Base-by-base conservation (phyloP, 2,888 invertebrate species). In the Meandrusa payeni region DNA sequence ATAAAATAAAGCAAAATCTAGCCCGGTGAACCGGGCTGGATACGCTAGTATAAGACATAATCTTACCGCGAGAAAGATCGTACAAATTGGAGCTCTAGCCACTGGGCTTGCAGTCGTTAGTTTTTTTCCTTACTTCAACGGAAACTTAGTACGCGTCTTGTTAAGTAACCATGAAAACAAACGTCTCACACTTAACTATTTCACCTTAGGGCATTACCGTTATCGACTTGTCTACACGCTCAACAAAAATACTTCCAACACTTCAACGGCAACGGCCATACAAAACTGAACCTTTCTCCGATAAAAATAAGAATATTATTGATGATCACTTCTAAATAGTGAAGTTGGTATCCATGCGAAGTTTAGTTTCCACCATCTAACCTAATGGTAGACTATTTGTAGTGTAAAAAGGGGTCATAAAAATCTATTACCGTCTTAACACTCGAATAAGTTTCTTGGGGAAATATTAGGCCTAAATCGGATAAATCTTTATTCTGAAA, bases 361-460 rank as follows among this genome's bases (percentile, higher is more conserved):
- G 9, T 38, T 38, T 22, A 13, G 15, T 39, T 39, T 15, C 22
- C 12, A 29, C 28, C 28, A 29, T 39, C 29, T 20, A 22, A 22
- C 20, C 22, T 39, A 39, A 29, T 39, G 23, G 39, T 3, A n/a
- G 28, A 23, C 22, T 29, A 29, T 39, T 39, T 39, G 39, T 39
- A 29, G 39, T 39, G 28, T 29, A 39, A 39, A 39, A 29, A 29
- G 13, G n/a, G 29, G 23, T 5, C 6, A 37, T 37, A 37, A 37
- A 37, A 37, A 10, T 37, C 29, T 29, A 29, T 39, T 22, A 23
- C 29, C 20, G 1, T 22, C 29, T 39, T 29, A 39, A 29, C 39
- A 29, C 9, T 29, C 22, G 22, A 7, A 15, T 37, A 39, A 29
- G 23, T 39, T 29, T 39, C 22, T 20, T 12, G 13, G 10, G 1